A percentile compares a stretch with the other conserved stretches of the same genome.
phyloP scores from a whole-genome alignment of 2,888 invertebrate genomes.

The Omphaloscelis lunosa region DNA sequence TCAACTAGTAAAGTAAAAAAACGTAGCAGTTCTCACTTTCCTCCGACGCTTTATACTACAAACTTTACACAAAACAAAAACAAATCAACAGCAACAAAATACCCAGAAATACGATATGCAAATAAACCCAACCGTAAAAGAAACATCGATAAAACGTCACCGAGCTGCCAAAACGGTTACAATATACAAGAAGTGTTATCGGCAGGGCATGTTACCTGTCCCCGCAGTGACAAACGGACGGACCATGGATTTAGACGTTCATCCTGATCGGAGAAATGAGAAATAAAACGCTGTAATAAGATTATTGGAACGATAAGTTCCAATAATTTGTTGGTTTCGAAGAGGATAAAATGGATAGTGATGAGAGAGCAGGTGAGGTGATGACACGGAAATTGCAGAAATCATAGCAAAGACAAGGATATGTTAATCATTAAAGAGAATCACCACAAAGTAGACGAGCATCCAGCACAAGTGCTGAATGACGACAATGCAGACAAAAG shows the following conservation, averaged over 20 bases:
- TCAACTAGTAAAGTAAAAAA: neutral
- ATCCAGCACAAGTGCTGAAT: neutral
- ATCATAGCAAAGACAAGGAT: neutral
- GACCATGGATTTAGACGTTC: slow-evolving; percentile 80
- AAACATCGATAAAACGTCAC: slow-evolving; percentile 69
- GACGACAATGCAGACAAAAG: neutral
- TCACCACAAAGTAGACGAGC: neutral
- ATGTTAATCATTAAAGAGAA: neutral
- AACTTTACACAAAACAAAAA: slow-evolving; percentile 34
- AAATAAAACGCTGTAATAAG: slow-evolving; percentile 51
- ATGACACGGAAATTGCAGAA: neutral
- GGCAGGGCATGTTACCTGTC: slow-evolving; percentile 75
- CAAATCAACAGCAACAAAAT: slow-evolving; percentile 45
- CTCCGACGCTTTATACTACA: slow-evolving; percentile 38
- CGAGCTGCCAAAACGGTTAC: slow-evolving; percentile 72
- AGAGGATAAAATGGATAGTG: neutral
- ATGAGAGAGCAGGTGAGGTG: neutral
- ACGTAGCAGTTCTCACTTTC: slow-evolving; percentile 6
- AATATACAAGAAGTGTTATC: slow-evolving; percentile 77
- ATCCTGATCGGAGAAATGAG: slow-evolving; percentile 69
- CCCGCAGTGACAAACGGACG: slow-evolving; percentile 78
- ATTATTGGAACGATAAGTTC: slow-evolving; percentile 40
- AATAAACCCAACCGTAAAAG: slow-evolving; percentile 66
- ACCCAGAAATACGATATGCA: slow-evolving; percentile 64
- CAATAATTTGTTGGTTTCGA: no score